Conservation (phyloP, 2,797 vertebrate genomes). For the Gastrophryne carolinensis region DNA sequence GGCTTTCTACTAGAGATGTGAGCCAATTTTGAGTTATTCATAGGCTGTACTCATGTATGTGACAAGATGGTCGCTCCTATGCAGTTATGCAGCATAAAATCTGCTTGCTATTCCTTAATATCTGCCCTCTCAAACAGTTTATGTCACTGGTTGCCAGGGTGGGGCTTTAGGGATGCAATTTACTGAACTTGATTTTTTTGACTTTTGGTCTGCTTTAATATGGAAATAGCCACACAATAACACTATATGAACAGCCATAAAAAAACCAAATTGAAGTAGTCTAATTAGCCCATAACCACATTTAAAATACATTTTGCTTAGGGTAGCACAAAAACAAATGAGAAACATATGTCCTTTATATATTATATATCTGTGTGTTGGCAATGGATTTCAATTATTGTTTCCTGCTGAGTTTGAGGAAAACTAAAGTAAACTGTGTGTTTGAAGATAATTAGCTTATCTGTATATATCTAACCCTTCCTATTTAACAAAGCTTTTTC, state of each 20-base stretch:
- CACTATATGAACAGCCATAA: slow-evolving; percentile 76
- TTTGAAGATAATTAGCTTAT: slow-evolving; percentile 50
- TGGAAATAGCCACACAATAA: too few species aligned
- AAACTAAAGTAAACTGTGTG: slow-evolving; percentile 26
- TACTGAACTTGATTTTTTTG: too few species aligned
- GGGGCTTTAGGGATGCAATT: too few species aligned
- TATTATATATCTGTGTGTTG: slow-evolving; percentile 38
- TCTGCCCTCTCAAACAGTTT: too few species aligned
- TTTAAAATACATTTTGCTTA: slow-evolving; percentile 74
- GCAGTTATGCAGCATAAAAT: too few species aligned
- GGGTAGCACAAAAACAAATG: slow-evolving; percentile 71
- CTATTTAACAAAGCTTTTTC: slow-evolving; percentile 33
- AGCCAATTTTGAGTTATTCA: too few species aligned
- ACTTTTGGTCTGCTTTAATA: too few species aligned
- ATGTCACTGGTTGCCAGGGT: too few species aligned
- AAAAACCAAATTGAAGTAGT: slow-evolving; percentile 72
- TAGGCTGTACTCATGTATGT: too few species aligned
- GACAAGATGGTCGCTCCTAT: too few species aligned
- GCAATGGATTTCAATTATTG: slow-evolving; percentile 20
- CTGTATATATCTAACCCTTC: slow-evolving; percentile 15
- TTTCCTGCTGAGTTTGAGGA: neutral
- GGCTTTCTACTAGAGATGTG: too few species aligned
- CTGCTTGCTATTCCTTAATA: too few species aligned
- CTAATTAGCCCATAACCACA: slow-evolving; percentile 82
- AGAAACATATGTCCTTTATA: slow-evolving; percentile 57